Conservation (phyloP, 2,797 vertebrate species). For the Halcyon chelicuti region DNA sequence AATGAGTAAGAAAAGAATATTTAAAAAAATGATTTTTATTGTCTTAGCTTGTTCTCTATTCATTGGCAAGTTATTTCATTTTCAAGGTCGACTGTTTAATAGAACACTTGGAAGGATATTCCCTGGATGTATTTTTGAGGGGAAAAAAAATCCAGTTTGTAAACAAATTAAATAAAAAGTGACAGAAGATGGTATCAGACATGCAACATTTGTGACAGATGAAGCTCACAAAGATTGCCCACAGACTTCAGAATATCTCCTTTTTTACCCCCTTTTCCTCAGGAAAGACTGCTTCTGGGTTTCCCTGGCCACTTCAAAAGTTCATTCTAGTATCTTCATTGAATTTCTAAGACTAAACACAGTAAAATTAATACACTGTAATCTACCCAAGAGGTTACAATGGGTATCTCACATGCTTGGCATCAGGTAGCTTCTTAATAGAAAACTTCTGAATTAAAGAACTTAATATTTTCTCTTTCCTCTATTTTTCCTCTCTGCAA, state of each 20-base stretch:
- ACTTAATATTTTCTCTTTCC: neutral
- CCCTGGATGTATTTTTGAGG: constrained; percentile 41
- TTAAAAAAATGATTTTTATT: neutral
- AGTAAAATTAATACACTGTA: neutral
- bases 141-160: constrained; percentile 18
- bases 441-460: neutral
- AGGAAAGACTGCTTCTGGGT: constrained; percentile 27
- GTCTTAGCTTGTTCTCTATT: neutral
- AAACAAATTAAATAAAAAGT: constrained; percentile 67
- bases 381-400: neutral
- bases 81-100: constrained; percentile 54
- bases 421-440: neutral
- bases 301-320: constrained; percentile 18
- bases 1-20: neutral
- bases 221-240: constrained; percentile 52
- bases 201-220: constrained; percentile 61
- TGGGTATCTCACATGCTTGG: neutral
- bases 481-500: neutral
- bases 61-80: constrained; percentile 25
- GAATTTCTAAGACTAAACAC: constrained; percentile 17
- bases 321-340: neutral
- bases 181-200: constrained; percentile 57
- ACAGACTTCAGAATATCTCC: constrained; percentile 44
- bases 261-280: constrained; percentile 1
- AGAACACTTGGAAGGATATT: constrained; percentile 45